Base-by-base conservation (phyloP, 2,797 vertebrate species). In the Macropus fuliginosus region DNA sequence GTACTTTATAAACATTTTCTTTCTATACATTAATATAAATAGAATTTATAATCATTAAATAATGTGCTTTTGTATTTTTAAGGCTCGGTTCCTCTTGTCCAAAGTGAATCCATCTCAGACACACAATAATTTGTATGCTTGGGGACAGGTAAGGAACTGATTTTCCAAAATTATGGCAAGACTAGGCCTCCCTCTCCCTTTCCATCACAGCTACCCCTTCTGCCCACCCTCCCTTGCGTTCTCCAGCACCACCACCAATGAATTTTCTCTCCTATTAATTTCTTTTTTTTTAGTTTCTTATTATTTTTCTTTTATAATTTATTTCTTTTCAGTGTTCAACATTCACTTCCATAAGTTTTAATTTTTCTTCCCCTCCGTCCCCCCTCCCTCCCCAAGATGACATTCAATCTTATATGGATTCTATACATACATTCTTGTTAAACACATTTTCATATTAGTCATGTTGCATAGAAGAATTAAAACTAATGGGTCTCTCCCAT, bases 91-190 rank as follows among this genome's bases (percentile, higher is more conserved):
- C 98, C 99, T 99, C 96, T 99, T 99, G 96, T 99, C 99, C 54
- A 99, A 99, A 98, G 99, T 99, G 98, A 99, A 99, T 98, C 99
- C 99, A 24, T 99, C 99, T 29, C 99, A 99, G 99, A 99, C 99
- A 21, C 99, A 99, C 99, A 99, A 99, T 98, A 99, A 99, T 98
- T 98, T 99, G 91, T 99, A 99, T 91, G 98, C 99, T 0, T 99
- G 99, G 99, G 99, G 99, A 98, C 99, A 99, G 99, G 99, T 99
- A 98, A 98, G 99, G 97, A 94, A 24, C 94, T 92, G 55, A 95
- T 92, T 57, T 95, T 56, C 57, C 96, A 54, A 56, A 96, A 2
- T 0, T 31, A 54, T 91, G 92, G 74, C 54, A 91, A 55, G 56
- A 90, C 40, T 11, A 55, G 93, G 5, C 3, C 93, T 13, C 31